These are phyloP conservation scores for Laodelphax striatellus DNA, from an alignment of 1,140 invertebrate genomes.

Conservation along the genomic window DNA sequence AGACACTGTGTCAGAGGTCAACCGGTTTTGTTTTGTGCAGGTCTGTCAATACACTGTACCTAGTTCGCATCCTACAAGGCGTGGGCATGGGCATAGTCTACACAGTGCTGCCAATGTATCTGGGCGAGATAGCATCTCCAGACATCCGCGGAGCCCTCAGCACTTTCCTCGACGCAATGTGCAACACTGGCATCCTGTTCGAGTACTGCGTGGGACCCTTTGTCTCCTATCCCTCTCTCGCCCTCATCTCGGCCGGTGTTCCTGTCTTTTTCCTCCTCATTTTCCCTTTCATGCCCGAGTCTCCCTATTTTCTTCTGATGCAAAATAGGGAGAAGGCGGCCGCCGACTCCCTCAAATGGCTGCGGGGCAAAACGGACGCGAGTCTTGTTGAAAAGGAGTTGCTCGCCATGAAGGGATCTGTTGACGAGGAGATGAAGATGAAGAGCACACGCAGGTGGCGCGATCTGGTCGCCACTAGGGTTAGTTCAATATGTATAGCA, in stretches of 20 bases:
- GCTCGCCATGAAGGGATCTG: conserved; percentile 12
- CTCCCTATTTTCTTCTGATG: conserved; percentile 7
- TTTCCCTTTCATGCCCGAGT: conserved; percentile 7
- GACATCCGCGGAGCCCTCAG: conserved; percentile 33
- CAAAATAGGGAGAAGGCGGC: conserved; percentile 37
- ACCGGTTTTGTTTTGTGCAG: background rate
- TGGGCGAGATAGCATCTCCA: conserved; percentile 57
- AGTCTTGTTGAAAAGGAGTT: conserved; percentile 18
- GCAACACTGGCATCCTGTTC: conserved; percentile 62
- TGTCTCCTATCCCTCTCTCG: conserved; percentile 27
- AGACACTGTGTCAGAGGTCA: no score
- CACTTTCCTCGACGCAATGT: conserved; percentile 68
- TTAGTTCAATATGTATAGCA: background rate
- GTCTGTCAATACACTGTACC: conserved; percentile 40
- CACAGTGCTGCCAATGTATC: conserved; percentile 69
- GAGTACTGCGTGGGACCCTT: conserved; percentile 64
- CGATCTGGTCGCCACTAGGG: conserved; percentile 15
- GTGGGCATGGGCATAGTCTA: conserved; percentile 60
- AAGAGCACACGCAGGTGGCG: conserved; percentile 10
- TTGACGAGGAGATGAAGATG: conserved; percentile 21
- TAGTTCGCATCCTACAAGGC: conserved; percentile 34
- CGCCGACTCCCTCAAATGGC: conserved; percentile 44
- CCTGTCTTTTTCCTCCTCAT: conserved; percentile 1
- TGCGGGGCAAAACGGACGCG: conserved; percentile 34
- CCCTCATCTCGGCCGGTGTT: background rate